phyloP scores from a whole-genome alignment of 2,113 vertebrate species.

The Tauraco erythrolophus region DNA sequence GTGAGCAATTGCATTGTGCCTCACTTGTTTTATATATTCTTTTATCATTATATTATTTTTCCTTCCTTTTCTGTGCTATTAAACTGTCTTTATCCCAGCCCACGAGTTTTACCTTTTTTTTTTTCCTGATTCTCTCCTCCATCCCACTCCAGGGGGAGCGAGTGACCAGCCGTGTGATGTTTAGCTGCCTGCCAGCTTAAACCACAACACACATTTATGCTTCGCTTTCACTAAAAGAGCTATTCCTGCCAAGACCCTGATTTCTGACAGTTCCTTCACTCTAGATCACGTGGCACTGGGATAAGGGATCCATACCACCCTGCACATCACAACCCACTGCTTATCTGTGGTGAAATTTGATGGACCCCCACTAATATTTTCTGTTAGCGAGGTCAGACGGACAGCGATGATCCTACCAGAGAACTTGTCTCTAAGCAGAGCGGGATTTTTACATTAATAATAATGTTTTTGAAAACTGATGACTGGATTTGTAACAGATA shows the following conservation, averaged over 20 bases:
- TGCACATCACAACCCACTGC: background rate
- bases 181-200: no score
- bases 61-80: no score
- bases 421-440: background rate
- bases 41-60: no score
- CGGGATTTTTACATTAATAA: background rate
- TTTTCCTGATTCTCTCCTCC: no score
- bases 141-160: no score
- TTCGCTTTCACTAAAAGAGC: background rate
- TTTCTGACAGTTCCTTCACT: background rate
- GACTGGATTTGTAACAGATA: background rate
- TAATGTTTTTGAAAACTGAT: background rate
- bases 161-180: no score
- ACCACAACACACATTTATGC: background rate
- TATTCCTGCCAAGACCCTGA: background rate
- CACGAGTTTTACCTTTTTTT: no score
- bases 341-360: background rate
- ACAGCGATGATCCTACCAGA: background rate
- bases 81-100: no score
- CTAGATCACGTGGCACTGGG: no score
- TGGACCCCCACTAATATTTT: background rate
- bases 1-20: no score
- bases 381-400: background rate
- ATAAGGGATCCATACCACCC: background rate
- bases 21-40: no score